Conservation (phyloP, 2,888 invertebrate species). For the Rugalucina vietnamica region DNA sequence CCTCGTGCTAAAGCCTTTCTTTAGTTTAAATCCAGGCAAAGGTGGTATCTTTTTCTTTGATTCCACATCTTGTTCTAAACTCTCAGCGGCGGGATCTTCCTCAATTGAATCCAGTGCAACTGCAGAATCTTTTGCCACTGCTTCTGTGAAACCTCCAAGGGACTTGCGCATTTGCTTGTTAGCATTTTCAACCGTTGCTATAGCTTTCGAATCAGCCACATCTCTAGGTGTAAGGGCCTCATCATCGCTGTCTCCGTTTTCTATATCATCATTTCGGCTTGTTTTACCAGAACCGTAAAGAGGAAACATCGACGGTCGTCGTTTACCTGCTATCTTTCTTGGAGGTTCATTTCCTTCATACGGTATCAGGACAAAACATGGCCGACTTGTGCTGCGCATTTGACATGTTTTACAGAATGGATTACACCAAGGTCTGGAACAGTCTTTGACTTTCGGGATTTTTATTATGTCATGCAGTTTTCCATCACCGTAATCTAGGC, state of each 20-base stretch:
- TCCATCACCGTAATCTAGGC: slow-evolving; percentile 59
- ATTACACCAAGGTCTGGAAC: slow-evolving; percentile 66
- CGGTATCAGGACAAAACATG: slow-evolving; percentile 66
- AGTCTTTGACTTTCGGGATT: slow-evolving; percentile 63
- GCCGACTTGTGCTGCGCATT: slow-evolving; percentile 53
- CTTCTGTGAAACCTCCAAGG: not conserved
- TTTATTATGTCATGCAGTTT: slow-evolving; percentile 53
- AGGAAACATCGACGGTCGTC: slow-evolving; percentile 41
- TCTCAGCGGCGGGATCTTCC: not conserved
- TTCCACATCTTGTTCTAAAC: not conserved
- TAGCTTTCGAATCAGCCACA: not conserved
- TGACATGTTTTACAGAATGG: slow-evolving; percentile 64
- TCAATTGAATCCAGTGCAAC: not conserved
- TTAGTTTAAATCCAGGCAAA: not conserved
- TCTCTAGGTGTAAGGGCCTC: not conserved
- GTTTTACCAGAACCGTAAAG: not conserved
- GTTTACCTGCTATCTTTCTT: slow-evolving; percentile 37
- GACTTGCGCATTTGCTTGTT: not conserved
- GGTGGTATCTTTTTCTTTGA: not conserved
- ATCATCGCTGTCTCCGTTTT: not conserved
- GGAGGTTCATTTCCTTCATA: slow-evolving; percentile 40
- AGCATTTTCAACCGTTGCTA: not conserved
- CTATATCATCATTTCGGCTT: not conserved
- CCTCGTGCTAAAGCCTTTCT: slow-evolving; percentile 42
- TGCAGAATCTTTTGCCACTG: not conserved